Conservation (phyloP, 64 coral and sea anemone genomes). For the Stichodactyla mertensii region DNA sequence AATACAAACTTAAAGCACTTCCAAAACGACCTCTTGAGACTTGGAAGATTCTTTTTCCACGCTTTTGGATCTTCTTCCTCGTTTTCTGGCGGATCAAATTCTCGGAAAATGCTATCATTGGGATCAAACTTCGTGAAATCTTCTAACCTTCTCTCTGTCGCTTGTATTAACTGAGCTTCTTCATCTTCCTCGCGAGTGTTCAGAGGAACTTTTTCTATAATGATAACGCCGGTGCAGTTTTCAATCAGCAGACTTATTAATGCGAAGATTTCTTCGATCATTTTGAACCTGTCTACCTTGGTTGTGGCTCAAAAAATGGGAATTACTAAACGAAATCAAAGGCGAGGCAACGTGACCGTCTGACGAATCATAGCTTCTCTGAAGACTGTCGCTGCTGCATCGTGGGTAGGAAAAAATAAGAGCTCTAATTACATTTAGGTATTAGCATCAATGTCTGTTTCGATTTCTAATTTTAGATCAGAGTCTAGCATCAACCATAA, state of each 20-base stretch:
- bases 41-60: conserved; percentile 4
- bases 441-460: no score
- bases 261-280: background rate
- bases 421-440: no score
- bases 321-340: no score
- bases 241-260: background rate
- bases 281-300: background rate
- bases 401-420: no score
- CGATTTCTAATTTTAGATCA: no score
- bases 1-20: conserved; percentile 57
- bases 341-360: no score
- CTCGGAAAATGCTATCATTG: conserved; percentile 60
- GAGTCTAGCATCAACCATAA: no score
- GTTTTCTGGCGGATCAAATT: conserved; percentile 42
- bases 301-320: no score
- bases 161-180: conserved; percentile 4
- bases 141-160: background rate
- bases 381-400: no score
- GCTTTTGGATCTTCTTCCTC: conserved; percentile 21
- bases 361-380: no score
- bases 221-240: background rate
- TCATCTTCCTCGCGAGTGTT: background rate
- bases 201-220: background rate
- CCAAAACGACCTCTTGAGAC: background rate
- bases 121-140: conserved; percentile 65